Conservation (phyloP, 2,797 vertebrate species). For the Tolypeutes matacus region DNA sequence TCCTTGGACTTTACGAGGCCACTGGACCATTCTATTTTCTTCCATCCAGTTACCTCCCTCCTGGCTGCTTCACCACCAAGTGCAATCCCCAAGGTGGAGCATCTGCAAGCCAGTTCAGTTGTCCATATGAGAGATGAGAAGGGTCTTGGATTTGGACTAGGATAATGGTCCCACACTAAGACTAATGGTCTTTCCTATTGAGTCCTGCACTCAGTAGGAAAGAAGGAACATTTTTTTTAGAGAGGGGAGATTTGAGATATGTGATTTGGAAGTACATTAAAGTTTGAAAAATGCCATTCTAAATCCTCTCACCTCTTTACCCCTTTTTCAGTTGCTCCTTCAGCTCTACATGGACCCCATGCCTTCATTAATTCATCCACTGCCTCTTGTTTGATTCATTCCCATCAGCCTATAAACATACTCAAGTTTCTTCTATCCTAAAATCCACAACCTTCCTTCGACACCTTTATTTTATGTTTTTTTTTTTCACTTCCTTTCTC, state of each 20-base stretch:
- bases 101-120: not conserved
- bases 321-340: not conserved
- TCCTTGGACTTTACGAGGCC: not conserved
- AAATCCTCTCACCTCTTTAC: not conserved
- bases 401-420: not conserved
- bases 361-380: not conserved
- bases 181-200: no score
- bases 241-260: not conserved
- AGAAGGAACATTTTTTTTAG: no score
- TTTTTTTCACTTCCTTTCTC: not conserved
- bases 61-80: not conserved
- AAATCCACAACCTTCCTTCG: not conserved
- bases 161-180: no score
- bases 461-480: not conserved
- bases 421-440: not conserved
- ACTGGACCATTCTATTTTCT: not conserved
- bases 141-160: not conserved
- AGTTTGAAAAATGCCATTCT: not conserved
- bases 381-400: not conserved
- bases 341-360: not conserved
- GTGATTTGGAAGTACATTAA: not conserved
- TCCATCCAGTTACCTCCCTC: not conserved
- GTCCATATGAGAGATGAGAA: not conserved
- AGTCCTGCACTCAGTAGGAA: no score
- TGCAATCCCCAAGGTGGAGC: no score